A percentile compares a stretch with the other conserved stretches of the same genome.
Evolutionary conservation across 1,140 invertebrate species (phyloP).

Genomic region (Drosophila nikananu): DNA sequence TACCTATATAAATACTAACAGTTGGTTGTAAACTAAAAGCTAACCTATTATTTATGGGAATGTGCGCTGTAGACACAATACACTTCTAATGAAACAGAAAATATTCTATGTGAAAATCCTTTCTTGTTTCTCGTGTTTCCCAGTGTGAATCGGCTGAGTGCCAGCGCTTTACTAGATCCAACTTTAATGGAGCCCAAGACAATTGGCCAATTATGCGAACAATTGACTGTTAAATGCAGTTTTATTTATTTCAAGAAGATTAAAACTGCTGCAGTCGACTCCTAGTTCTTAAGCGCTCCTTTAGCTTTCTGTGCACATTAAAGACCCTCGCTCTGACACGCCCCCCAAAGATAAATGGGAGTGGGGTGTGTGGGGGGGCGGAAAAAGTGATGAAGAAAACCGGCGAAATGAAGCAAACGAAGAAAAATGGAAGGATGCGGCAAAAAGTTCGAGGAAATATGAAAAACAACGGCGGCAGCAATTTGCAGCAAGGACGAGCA

Average conservation of each 20-base stretch:
- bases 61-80: too few relatives aligned
- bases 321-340: constrained; percentile 21
- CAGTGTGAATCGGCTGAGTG: neutral
- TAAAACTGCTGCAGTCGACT: constrained; percentile 49
- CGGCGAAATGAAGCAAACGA: constrained; percentile 28
- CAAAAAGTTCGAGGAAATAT: constrained; percentile 45
- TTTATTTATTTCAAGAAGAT: constrained; percentile 50
- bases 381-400: constrained; percentile 16
- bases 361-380: neutral
- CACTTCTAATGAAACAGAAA: neutral
- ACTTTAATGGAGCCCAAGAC: constrained; percentile 43
- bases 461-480: constrained; percentile 55
- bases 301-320: constrained; percentile 13
- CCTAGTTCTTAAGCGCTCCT: constrained; percentile 10
- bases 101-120: neutral
- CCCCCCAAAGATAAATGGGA: constrained; percentile 53
- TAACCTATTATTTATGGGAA: too few relatives aligned
- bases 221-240: constrained; percentile 68
- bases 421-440: constrained; percentile 46
- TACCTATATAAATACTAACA: too few relatives aligned
- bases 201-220: constrained; percentile 48
- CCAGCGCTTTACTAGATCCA: constrained; percentile 35
- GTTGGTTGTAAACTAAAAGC: too few relatives aligned
- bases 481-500: constrained; percentile 72
- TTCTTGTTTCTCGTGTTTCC: neutral